phyloP scores from a whole-genome alignment of 2,888 invertebrate genomes.

The Cloeon dipterum region DNA sequence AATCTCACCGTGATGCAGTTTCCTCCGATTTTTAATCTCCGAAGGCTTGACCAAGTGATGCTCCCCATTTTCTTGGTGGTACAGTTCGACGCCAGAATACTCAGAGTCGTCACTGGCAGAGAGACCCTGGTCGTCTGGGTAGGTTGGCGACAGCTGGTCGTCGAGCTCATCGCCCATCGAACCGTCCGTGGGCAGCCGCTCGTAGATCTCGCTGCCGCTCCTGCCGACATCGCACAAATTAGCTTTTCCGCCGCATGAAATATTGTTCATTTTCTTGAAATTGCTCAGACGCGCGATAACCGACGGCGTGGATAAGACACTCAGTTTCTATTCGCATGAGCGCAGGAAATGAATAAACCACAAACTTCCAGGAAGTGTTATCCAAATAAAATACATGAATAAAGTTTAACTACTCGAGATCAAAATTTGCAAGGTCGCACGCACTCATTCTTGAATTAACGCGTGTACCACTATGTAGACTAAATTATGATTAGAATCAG shows the following conservation, averaged over 20 bases:
- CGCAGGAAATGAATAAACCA: constrained; percentile 1
- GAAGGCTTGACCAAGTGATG: constrained; percentile 21
- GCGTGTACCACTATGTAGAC: too few species aligned
- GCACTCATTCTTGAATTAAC: too few species aligned
- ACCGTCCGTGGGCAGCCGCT: constrained; percentile 30
- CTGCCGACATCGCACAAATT: too few species aligned
- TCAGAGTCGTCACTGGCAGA: constrained; percentile 44
- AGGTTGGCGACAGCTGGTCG: constrained; percentile 19
- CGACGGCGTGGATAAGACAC: too few species aligned
- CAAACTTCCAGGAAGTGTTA: neutral
- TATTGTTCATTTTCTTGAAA: too few species aligned
- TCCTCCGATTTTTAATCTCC: constrained; percentile 19
- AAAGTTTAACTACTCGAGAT: too few species aligned
- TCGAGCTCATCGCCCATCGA: constrained; percentile 16
- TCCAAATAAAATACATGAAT: too few species aligned
- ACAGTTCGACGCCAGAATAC: constrained; percentile 35
- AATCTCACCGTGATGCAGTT: constrained; percentile 28
- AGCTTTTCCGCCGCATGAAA: too few species aligned
- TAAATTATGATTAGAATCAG: too few species aligned
- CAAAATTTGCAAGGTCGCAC: too few species aligned
- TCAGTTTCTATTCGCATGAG: too few species aligned
- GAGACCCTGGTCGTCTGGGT: constrained; percentile 25
- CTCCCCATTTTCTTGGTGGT: constrained; percentile 30
- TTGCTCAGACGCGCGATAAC: too few species aligned
- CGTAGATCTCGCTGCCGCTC: constrained; percentile 41